Evolutionary conservation across 1,140 invertebrate species (phyloP), one percentile per base, ranked within the genome.

Genomic region (Cyclina sinensis): DNA sequence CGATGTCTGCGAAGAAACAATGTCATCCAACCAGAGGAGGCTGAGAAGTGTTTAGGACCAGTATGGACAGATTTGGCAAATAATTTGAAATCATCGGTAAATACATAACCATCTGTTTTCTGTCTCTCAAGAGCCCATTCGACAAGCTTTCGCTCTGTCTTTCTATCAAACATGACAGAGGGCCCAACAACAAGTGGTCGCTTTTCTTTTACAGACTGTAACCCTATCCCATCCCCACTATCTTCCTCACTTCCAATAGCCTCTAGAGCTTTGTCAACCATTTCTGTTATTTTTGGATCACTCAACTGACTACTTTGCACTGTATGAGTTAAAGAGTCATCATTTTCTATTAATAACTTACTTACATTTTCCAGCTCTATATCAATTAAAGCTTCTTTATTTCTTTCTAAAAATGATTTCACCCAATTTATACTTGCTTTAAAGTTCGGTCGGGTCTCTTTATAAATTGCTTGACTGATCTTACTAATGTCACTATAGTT

Each of bases 31-130:
- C 85, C 85, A 46, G 85, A 87, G 11, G 85, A 87, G 37, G 85
- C 85, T 37, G 85, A 65, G 62, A 87, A 87, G 54, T 70, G 12
- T 24, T 87, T 87, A 3, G 74, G 74, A 35, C 85, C 85, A 46
- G 51, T 80, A 65, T 87, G 85, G 1, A 87, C 57, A 37, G 85
- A 87, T 68, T 87, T 87, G 39, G 85, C 85, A 70, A 62, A 87
- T 12, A 62, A n/a, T 80, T 87, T 87, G 30, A 87, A 87, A 70
- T 87, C 85, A 80, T 87, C 85, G 70, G 85, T 87, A 48, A 87
- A 87, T 11, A 87, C 74, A 87, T 79, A 87, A 11, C 76, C 85
- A 80, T 87, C 76, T 12, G 48, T n/a, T 11, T 76, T 5, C n/a
- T 79, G 76, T 80, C 43, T 80, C 24, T 80, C 85, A 30, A 87